Evolutionary conservation across 2,888 invertebrate genomes (phyloP).

Genomic region (Acleris laterana): DNA sequence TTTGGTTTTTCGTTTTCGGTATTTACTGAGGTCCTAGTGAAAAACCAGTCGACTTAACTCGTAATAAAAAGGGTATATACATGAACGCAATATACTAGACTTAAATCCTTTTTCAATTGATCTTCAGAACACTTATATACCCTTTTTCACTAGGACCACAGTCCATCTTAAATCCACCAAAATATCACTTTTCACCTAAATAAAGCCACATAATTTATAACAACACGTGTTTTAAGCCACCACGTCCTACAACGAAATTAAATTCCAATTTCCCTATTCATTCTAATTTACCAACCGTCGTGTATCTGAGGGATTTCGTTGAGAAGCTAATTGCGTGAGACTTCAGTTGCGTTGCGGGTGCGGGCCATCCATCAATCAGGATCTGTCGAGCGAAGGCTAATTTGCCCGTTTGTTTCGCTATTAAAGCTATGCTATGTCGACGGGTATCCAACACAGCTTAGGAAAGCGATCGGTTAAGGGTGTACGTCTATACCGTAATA

Average conservation of each 20-base stretch:
- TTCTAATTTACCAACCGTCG: slow-evolving; percentile 40
- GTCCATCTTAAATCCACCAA: not conserved
- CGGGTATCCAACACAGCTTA: slow-evolving; percentile 53
- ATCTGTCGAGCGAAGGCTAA: slow-evolving; percentile 75
- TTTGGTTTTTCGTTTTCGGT: too few relatives aligned
- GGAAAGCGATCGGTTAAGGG: slow-evolving; percentile 8
- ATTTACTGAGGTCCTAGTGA: too few relatives aligned
- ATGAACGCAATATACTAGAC: too few relatives aligned
- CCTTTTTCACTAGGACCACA: too few relatives aligned
- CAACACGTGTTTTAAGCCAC: not conserved
- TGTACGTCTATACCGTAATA: too few relatives aligned
- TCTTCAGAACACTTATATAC: too few relatives aligned
- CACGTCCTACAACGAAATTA: slow-evolving; percentile 15
- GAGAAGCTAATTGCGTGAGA: slow-evolving; percentile 72
- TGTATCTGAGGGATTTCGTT: slow-evolving; percentile 56
- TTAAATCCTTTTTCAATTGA: too few relatives aligned
- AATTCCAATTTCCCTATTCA: slow-evolving; percentile 23
- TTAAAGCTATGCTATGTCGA: slow-evolving; percentile 57
- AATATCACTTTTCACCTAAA: not conserved
- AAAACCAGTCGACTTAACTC: too few relatives aligned
- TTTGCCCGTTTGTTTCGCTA: slow-evolving; percentile 81
- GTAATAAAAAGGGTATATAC: too few relatives aligned
- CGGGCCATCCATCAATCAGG: slow-evolving; percentile 79
- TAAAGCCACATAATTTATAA: not conserved
- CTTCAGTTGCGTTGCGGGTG: slow-evolving; percentile 55